These are phyloP conservation scores for Yoshiicerus persimilis DNA, from an alignment of 1,140 invertebrate genomes.

Conservation along the genomic window DNA sequence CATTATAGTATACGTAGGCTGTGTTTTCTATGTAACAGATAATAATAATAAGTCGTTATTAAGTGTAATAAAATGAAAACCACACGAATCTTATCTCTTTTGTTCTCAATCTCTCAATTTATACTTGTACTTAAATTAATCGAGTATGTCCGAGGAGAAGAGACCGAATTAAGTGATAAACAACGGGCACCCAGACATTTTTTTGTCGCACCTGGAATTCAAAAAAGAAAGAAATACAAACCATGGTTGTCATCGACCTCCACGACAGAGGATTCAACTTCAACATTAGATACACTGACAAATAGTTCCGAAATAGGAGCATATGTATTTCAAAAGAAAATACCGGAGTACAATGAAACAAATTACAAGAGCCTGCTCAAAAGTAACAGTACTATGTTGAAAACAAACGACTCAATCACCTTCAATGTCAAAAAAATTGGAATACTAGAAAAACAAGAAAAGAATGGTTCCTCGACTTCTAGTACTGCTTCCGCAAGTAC, in stretches of 20 bases:
- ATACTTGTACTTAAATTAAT: conserved; percentile 40
- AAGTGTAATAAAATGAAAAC: conserved; percentile 3
- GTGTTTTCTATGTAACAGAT: no score
- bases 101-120: conserved; percentile 39
- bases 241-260: not conserved
- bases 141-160: conserved; percentile 38
- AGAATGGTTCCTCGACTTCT: not conserved
- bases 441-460: not conserved
- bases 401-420: not conserved
- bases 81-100: conserved; percentile 23
- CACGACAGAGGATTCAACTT: not conserved
- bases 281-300: not conserved
- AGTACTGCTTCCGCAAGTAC: not conserved
- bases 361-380: not conserved
- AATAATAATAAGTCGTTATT: no score
- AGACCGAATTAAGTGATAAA: not conserved
- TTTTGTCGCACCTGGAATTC: not conserved
- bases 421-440: not conserved
- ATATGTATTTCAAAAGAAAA: not conserved
- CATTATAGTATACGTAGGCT: not conserved
- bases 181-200: not conserved
- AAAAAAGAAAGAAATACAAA: not conserved
- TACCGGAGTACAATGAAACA: not conserved
- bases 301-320: not conserved
- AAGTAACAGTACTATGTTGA: not conserved